Evolutionary conservation across 2,888 invertebrate genomes (phyloP).

Genomic region (Leistus spinibarbis): DNA sequence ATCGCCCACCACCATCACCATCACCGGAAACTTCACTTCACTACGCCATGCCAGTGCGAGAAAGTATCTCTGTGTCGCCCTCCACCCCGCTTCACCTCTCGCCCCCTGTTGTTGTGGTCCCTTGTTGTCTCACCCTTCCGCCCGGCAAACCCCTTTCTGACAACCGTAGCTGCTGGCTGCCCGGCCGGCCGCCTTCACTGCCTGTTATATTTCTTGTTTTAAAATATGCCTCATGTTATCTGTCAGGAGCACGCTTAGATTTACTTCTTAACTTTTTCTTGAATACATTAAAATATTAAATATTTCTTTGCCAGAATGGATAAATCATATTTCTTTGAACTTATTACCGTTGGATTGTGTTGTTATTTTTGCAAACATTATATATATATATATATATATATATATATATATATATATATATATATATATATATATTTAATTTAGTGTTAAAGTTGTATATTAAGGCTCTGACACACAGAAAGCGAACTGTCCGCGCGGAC

Average conservation of each 20-base stretch:
- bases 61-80: background rate
- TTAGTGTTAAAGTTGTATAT: no score
- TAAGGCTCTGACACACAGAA: no score
- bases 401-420: no score
- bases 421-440: no score
- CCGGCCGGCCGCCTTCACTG: constrained; percentile 26
- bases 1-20: background rate
- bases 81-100: background rate
- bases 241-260: constrained; percentile 49
- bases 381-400: background rate
- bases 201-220: constrained; percentile 52
- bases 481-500: no score
- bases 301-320: constrained; percentile 41
- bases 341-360: background rate
- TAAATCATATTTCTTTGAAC: constrained; percentile 41
- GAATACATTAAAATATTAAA: constrained; percentile 48
- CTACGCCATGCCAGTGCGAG: no score
- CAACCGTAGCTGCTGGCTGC: constrained; percentile 11
- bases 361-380: background rate
- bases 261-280: constrained; percentile 46
- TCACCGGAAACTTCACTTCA: background rate
- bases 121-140: background rate
- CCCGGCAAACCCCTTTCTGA: background rate
- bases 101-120: background rate
- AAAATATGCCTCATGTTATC: constrained; percentile 53